Percentiles rank a stretch among this genome's conserved stretches.
Conservation (phyloP, 1,140 invertebrate genomes). For the Pogonomyrmex californicus region DNA sequence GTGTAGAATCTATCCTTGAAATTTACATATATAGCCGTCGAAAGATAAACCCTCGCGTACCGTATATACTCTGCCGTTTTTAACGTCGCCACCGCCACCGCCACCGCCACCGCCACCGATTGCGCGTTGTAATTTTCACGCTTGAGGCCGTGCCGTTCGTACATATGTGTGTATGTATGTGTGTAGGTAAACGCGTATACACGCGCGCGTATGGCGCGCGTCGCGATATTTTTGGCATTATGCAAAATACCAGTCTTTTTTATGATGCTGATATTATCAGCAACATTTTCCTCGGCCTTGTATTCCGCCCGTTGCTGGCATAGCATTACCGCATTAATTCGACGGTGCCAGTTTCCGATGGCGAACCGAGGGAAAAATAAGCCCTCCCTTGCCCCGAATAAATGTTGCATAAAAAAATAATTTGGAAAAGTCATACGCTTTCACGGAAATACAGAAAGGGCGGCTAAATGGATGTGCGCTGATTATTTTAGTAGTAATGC, state of each 20-base stretch:
- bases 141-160: background rate
- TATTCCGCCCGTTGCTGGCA: background rate
- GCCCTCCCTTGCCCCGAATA: background rate
- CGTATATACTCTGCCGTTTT: background rate
- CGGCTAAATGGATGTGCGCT: background rate
- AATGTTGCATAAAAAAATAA: constrained; percentile 15
- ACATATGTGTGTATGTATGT: too few species aligned
- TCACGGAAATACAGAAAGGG: background rate
- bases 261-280: constrained; percentile 39
- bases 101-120: constrained; percentile 12
- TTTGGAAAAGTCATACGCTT: background rate
- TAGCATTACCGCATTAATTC: constrained; percentile 6
- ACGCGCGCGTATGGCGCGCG: background rate
- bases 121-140: constrained; percentile 25
- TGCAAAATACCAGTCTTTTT: constrained; percentile 42
- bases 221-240: constrained; percentile 42
- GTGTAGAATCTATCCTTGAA: constrained; percentile 38
- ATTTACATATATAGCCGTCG: constrained; percentile 36
- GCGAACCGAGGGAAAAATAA: background rate
- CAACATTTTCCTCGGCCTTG: constrained; percentile 28
- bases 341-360: background rate
- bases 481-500: background rate
- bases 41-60: constrained; percentile 23
- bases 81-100: constrained; percentile 4
- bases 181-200: too few species aligned